A percentile compares a stretch with the other conserved stretches of the same genome.
These are phyloP conservation scores for Lepetodrilus schrolli DNA, from an alignment of 2,888 invertebrate species.

Conservation along the genomic window DNA sequence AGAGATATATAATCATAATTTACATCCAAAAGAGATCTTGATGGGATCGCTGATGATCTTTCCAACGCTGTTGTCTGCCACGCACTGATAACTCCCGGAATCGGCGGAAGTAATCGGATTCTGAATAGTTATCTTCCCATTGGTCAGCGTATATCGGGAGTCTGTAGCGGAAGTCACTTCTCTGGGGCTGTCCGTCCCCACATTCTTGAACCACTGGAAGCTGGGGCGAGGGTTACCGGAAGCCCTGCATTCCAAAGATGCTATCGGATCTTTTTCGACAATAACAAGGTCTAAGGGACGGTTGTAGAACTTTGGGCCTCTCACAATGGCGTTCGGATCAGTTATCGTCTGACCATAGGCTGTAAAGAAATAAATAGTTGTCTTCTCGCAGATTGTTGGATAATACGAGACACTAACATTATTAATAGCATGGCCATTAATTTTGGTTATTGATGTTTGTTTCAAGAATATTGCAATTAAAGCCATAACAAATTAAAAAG, in stretches of 20 bases:
- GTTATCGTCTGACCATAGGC: conserved; percentile 70
- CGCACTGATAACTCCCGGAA: conserved; percentile 92
- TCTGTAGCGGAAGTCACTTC: conserved; percentile 38
- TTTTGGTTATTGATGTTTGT: no score
- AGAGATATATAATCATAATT: no score
- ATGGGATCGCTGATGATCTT: conserved; percentile 91
- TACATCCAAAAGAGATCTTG: conserved; percentile 87
- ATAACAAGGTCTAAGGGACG: conserved; percentile 73
- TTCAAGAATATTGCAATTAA: no score
- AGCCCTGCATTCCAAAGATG: conserved; percentile 74
- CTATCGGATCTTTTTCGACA: conserved; percentile 37
- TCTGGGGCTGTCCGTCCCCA: conserved; percentile 32
- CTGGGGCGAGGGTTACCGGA: conserved; percentile 89
- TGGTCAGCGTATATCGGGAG: conserved; percentile 85
- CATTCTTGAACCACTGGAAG: conserved; percentile 88
- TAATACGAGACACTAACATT: no score
- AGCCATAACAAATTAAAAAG: no score
- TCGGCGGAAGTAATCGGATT: conserved; percentile 81
- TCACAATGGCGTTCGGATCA: conserved; percentile 87
- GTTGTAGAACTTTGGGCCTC: conserved; percentile 90
- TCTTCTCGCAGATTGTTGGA: no score
- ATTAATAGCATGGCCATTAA: no score
- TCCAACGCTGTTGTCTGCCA: conserved; percentile 91
- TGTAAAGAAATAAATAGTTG: conserved; percentile 33
- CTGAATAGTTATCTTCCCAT: conserved; percentile 91